A percentile compares a stretch with the other conserved stretches of the same genome.
These are phyloP conservation scores for Falco novaeseelandiae DNA, from an alignment of 2,797 vertebrate species.

Conservation along the genomic window DNA sequence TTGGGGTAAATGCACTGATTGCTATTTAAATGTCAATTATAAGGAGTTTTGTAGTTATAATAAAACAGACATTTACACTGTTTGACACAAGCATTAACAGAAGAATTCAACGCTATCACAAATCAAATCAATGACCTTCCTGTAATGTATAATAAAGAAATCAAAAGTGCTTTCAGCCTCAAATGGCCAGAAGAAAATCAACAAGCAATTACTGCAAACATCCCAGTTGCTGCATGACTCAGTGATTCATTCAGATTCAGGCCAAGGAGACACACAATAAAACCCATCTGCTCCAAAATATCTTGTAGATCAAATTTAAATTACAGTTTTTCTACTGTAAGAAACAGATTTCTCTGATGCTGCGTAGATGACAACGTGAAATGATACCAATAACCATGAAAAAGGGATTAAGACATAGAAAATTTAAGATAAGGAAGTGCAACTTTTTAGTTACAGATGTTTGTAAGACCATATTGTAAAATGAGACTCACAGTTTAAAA, in stretches of 20 bases:
- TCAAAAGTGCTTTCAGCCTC: constrained; percentile 44
- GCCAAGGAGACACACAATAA: constrained; percentile 29
- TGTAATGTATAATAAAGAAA: constrained; percentile 36
- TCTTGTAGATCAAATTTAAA: constrained; percentile 28
- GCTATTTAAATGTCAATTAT: constrained; percentile 43
- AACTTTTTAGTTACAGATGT: constrained; percentile 20
- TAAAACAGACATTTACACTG: not conserved
- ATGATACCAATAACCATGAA: not conserved
- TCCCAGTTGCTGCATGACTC: not conserved
- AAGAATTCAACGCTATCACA: constrained; percentile 26
- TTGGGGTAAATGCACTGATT: constrained; percentile 34
- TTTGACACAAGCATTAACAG: constrained; percentile 25
- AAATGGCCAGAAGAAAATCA: constrained; percentile 58
- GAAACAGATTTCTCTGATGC: constrained; percentile 9
- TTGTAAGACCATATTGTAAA: not conserved
- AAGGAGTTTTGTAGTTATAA: not conserved
- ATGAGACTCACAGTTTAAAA: not conserved
- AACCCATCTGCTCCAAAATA: constrained; percentile 47
- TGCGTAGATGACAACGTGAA: not conserved
- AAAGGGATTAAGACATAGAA: constrained; percentile 26
- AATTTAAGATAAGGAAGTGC: constrained; percentile 57
- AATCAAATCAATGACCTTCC: constrained; percentile 63
- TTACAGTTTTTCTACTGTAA: not conserved
- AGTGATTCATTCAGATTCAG: constrained; percentile 40
- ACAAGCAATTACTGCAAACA: constrained; percentile 51